Evolutionary conservation across 92 coral and sea anemone species (phyloP), one percentile per base, ranked within the genome.

Genomic region (Ricordea florida): DNA sequence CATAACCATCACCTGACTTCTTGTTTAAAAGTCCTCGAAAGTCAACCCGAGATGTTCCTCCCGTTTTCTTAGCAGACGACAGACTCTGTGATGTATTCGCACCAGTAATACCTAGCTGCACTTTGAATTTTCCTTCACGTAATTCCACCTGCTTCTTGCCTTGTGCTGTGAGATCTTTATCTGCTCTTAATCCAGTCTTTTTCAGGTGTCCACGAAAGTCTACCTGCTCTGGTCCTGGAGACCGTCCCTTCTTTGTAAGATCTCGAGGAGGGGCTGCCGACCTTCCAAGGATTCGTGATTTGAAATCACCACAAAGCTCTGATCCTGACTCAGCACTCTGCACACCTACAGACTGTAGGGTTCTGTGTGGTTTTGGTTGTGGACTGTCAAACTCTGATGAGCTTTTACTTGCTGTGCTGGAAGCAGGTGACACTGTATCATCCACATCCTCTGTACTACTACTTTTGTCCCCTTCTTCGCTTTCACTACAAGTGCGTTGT

Each of bases 121-220:
- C 77, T 22, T 62, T 80, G 32, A 69, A 51, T 41, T 84, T 68
- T 32, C 66, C 57, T 5, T 45, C 53, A 2, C 10, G 24, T 5
- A 47, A 22, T 31, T 43, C 65, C 16, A 46, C 53, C 59, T 32
- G 55, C 37, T 15, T 73, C 14, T 32, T 73, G 20, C 80, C 69
- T 33, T 47, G 59, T 7, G 80, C 80, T 0, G 80, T 29, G 42
- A 61, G 10, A 22, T 73, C 80, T 46, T 60, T 61, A 53, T 70
- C 77, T 37, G 66, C 77, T 70, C 77, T 70, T 21, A 83, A 64
- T 13, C 88, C 88, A 33, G 90, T 81, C 60, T 84, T 84, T 69
- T 88, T 87, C 13, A 91, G 75, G 25, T 79, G 83, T 10, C 86
- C 79, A 55, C 86, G 75, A 53, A 91, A 91, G 58, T 91, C 93